These are phyloP conservation scores for Erethizon dorsatum DNA, from an alignment of 2,797 vertebrate genomes.

Conservation along the genomic window DNA sequence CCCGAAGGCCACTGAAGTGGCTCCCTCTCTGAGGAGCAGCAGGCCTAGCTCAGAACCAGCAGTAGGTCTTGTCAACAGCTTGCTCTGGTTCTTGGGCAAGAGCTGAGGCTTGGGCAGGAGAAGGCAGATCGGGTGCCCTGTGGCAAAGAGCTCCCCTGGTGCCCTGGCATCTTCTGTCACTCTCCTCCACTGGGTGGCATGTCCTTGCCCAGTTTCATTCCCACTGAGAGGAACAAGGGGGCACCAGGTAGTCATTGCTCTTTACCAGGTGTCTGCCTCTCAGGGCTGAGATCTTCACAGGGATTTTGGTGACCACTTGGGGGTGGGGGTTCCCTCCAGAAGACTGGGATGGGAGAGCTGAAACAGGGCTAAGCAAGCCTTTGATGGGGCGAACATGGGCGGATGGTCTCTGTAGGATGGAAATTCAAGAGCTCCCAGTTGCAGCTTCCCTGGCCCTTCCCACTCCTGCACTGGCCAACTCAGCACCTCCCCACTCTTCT, in stretches of 20 bases:
- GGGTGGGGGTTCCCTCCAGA: neutral
- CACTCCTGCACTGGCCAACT: neutral
- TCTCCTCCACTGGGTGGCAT: neutral
- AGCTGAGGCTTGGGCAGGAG: neutral
- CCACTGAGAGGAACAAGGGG: constrained; percentile 31
- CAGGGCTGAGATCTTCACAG: neutral
- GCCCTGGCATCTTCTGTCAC: neutral
- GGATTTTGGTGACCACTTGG: constrained; percentile 31
- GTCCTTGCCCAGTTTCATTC: neutral
- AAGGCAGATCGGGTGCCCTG: neutral
- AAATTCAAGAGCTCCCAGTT: neutral
- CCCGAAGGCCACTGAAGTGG: neutral
- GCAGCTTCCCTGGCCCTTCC: neutral
- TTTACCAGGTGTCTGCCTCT: constrained; percentile 26
- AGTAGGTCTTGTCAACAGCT: neutral
- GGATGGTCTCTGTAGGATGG: neutral
- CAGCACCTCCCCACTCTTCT: neutral
- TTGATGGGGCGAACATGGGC: constrained; percentile 3
- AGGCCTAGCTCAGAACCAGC: neutral
- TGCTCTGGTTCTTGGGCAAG: neutral
- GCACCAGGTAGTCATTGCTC: neutral
- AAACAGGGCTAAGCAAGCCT: neutral
- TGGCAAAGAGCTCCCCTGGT: neutral
- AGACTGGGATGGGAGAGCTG: neutral
- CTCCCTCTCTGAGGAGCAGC: neutral